Evolutionary conservation across 2,113 vertebrate species (phyloP), one percentile per base, ranked within the genome.

Genomic region (Chaetops frenatus): DNA sequence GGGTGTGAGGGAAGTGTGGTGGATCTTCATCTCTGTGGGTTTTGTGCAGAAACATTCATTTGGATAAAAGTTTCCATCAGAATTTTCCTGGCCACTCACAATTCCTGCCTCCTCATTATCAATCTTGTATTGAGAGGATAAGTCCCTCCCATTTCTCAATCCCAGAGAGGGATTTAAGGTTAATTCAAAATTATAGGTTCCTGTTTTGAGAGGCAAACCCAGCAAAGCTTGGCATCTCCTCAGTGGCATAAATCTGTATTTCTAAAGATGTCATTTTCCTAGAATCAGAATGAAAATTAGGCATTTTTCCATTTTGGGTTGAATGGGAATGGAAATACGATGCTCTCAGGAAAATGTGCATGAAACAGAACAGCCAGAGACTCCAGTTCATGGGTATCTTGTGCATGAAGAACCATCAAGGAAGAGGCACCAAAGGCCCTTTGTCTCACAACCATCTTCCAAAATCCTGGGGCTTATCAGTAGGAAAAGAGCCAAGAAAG

Each of bases 91-190:
- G 28, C 51, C 16, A 6, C 0, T 1, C 29, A 5, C 11, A 84
- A 0, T 54, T 64, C 9, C 44, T 82, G 15, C 50, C 24, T 60
- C 65, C 11, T 53, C 5, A 9, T 45, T 33, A 13, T 54, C 35
- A 5, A 0, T 45, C 8, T 65, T n/a, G 5, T 20, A 3, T 7
- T 35, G 35, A 71, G 40, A 50, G 35, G 57, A 51, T 2, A 1
- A 50, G 11, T 74, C 8, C 7, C 24, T 4, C 18, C 6, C 13
- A 14, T 29, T 79, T 29, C 44, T 27, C 56, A 45, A 0, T 27
- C 18, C 12, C 31, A 22, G 65, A 47, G 33, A 20, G 31, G 25
- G 21, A 6, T 62, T 78, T 84, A 25, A 51, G 36, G 24, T 62
- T 56, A 33, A 35, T 71, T 88, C 33, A 64, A 21, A 74, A 90